Conservation (phyloP, 1,140 invertebrate genomes). For the Pentalonia nigronervosa region DNA sequence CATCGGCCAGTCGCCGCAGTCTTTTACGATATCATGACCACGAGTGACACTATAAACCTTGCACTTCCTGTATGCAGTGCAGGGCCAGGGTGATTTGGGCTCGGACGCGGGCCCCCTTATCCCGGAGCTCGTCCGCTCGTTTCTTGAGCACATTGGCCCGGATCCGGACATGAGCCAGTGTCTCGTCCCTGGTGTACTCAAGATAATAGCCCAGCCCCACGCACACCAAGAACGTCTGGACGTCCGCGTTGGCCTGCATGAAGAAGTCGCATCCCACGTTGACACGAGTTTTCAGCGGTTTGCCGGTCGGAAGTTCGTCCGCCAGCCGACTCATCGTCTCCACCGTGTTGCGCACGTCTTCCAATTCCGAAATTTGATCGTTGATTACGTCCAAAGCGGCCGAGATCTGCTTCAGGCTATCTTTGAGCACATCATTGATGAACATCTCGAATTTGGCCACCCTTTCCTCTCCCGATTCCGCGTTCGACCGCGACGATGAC, state of each 20-base stretch:
- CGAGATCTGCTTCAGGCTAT: constrained; percentile 71
- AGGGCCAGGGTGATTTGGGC: constrained; percentile 82
- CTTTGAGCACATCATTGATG: constrained; percentile 74
- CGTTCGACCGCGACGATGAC: neutral
- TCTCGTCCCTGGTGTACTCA: constrained; percentile 77
- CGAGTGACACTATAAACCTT: neutral
- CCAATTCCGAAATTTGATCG: constrained; percentile 76
- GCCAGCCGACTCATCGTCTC: constrained; percentile 61
- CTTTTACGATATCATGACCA: neutral
- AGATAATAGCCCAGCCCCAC: constrained; percentile 79
- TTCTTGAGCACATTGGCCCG: constrained; percentile 72
- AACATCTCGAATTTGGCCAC: constrained; percentile 68
- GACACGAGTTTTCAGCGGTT: constrained; percentile 79
- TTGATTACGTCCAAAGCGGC: constrained; percentile 70
- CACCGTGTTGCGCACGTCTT: constrained; percentile 69
- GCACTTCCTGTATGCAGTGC: constrained; percentile 71
- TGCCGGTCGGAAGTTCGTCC: constrained; percentile 61
- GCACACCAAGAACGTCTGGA: constrained; percentile 75
- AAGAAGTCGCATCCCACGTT: constrained; percentile 81
- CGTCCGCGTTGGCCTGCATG: constrained; percentile 76
- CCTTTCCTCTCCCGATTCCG: constrained; percentile 55
- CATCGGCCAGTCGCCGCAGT: too few relatives aligned
- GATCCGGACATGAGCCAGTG: constrained; percentile 74
- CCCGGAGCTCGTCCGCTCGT: constrained; percentile 70
- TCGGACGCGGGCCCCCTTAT: constrained; percentile 75